Conservation (phyloP, 2,113 vertebrate genomes). For the Cisticola juncidis region DNA sequence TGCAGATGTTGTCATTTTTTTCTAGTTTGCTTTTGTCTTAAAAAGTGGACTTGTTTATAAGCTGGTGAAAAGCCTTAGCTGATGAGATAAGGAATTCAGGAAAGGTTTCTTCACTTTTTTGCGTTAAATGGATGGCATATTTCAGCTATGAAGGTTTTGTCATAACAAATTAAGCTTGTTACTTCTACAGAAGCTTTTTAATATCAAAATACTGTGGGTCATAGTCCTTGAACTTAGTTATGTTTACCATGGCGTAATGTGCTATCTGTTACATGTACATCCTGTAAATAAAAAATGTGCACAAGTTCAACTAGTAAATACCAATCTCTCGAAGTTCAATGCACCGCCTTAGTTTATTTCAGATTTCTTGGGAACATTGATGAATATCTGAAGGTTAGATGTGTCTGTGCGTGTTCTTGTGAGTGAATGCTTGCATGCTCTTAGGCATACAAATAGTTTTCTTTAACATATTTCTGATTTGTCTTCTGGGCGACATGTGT, state of each 20-base stretch:
- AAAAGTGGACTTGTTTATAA: not conserved
- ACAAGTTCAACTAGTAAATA: not conserved
- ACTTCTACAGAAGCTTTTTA: not conserved
- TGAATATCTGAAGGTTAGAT: not conserved
- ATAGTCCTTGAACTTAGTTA: not conserved
- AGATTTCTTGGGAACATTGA: not conserved
- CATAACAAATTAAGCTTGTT: not conserved
- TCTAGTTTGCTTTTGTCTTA: not conserved
- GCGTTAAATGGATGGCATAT: not conserved
- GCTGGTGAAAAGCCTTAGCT: not conserved
- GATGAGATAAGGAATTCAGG: not conserved
- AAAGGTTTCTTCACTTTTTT: not conserved
- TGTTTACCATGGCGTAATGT: not conserved
- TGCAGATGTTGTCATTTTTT: not conserved
- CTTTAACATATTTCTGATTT: not conserved
- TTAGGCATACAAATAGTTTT: not conserved
- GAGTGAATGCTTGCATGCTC: not conserved
- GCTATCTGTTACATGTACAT: not conserved
- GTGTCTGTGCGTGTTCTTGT: not conserved
- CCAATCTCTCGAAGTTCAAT: not conserved
- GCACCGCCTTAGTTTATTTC: not conserved
- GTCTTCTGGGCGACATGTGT: not conserved
- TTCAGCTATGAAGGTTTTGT: not conserved
- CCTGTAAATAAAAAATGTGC: not conserved
- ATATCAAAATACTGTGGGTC: not conserved